A percentile compares a stretch with the other conserved stretches of the same genome.
phyloP scores from a whole-genome alignment of 92 coral and sea anemone species.

The Epizoanthus stellaris region DNA sequence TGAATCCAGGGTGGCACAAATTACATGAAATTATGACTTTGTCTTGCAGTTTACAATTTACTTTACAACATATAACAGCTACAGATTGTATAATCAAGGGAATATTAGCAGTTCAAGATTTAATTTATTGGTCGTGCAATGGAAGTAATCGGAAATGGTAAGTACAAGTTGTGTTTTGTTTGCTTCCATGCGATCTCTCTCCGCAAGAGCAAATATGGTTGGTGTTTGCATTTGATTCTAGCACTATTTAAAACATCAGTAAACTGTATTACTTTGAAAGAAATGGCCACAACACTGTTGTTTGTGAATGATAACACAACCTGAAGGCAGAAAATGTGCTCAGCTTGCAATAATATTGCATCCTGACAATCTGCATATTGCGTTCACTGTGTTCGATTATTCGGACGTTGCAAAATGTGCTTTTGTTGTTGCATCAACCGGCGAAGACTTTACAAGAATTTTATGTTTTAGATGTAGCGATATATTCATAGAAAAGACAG shows the following conservation, averaged over 20 bases:
- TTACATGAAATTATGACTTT: background rate
- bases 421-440: conserved; percentile 11
- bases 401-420: background rate
- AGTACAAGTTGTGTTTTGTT: background rate
- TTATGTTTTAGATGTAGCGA: background rate
- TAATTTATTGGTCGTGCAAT: background rate
- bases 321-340: background rate
- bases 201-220: background rate
- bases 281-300: conserved; percentile 1
- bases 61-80: background rate
- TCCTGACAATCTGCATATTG: background rate
- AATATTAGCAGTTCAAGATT: no score
- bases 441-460: conserved; percentile 2
- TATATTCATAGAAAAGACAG: background rate
- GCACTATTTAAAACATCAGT: no score
- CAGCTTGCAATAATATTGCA: background rate
- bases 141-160: conserved; percentile 12
- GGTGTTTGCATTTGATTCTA: conserved; percentile 1
- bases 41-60: no score
- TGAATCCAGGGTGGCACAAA: background rate
- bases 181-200: background rate
- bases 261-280: background rate
- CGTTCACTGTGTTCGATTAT: background rate
- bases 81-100: background rate
- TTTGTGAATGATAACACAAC: background rate